These are phyloP conservation scores for Raja brachyura DNA, from an alignment of 2,113 vertebrate species.

Conservation along the genomic window DNA sequence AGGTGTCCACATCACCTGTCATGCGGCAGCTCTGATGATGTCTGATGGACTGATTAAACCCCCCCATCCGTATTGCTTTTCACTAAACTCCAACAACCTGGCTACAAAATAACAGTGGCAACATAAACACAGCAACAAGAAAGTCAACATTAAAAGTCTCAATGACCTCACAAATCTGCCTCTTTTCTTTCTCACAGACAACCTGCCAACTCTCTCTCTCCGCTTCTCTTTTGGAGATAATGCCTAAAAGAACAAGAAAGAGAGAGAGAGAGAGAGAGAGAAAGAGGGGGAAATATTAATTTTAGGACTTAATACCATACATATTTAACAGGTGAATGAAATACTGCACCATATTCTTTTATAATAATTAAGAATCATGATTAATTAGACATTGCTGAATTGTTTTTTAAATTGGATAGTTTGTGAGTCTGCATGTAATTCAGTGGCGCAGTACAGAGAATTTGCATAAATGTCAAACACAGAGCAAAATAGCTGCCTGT, in stretches of 20 bases:
- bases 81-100: too few relatives aligned
- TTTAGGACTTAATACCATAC: background rate
- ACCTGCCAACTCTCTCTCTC: too few relatives aligned
- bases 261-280: constrained; percentile 40
- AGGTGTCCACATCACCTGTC: too few relatives aligned
- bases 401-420: background rate
- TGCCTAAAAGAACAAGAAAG: background rate
- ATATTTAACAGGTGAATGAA: background rate
- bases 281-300: too few relatives aligned
- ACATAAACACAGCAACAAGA: too few relatives aligned
- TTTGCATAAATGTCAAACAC: background rate
- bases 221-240: background rate
- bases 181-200: too few relatives aligned
- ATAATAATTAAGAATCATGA: background rate
- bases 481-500: background rate
- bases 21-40: too few relatives aligned
- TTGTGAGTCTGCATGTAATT: background rate
- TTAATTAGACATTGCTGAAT: background rate
- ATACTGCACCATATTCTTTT: background rate
- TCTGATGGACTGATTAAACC: too few relatives aligned
- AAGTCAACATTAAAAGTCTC: too few relatives aligned
- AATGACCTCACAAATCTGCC: too few relatives aligned
- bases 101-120: too few relatives aligned
- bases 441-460: background rate
- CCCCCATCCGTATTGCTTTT: too few relatives aligned